Conservation (phyloP, 2,888 invertebrate genomes). For the Tridacna gigas region DNA sequence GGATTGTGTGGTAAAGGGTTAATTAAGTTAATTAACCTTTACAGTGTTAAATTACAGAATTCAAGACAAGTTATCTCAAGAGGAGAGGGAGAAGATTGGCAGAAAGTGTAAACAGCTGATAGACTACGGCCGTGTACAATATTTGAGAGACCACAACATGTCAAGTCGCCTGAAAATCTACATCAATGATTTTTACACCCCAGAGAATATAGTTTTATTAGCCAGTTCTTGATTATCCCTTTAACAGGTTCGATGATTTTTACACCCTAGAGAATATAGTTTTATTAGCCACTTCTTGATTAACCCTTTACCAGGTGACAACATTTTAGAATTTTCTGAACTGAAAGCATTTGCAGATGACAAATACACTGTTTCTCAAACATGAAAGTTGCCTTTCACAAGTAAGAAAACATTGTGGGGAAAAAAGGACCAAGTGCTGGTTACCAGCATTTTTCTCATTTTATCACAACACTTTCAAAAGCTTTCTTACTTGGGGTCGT, state of each 20-base stretch:
- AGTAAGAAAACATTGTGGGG: not conserved
- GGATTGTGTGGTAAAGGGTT: too few relatives aligned
- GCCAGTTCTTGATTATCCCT: conserved; percentile 85
- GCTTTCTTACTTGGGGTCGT: not conserved
- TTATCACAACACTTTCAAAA: not conserved
- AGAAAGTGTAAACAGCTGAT: conserved; percentile 91
- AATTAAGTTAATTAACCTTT: too few relatives aligned
- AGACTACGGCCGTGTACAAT: conserved; percentile 90
- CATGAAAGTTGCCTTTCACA: too few relatives aligned
- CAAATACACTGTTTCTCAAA: too few relatives aligned
- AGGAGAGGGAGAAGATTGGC: conserved; percentile 89
- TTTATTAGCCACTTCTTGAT: conserved; percentile 87
- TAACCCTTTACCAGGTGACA: not conserved
- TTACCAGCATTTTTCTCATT: not conserved
- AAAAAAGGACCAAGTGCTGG: not conserved
- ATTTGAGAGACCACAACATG: conserved; percentile 88
- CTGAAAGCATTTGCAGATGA: too few relatives aligned
- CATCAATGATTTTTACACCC: conserved; percentile 88
- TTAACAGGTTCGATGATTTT: conserved; percentile 86
- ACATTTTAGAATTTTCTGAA: not conserved
- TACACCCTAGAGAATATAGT: conserved; percentile 93
- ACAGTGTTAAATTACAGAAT: conserved; percentile 47
- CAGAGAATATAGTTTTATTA: conserved; percentile 92
- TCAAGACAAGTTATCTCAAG: conserved; percentile 70
- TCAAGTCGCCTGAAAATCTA: conserved; percentile 89